phyloP scores from a whole-genome alignment of 1,140 invertebrate species.

The Paracyclopina nana region DNA sequence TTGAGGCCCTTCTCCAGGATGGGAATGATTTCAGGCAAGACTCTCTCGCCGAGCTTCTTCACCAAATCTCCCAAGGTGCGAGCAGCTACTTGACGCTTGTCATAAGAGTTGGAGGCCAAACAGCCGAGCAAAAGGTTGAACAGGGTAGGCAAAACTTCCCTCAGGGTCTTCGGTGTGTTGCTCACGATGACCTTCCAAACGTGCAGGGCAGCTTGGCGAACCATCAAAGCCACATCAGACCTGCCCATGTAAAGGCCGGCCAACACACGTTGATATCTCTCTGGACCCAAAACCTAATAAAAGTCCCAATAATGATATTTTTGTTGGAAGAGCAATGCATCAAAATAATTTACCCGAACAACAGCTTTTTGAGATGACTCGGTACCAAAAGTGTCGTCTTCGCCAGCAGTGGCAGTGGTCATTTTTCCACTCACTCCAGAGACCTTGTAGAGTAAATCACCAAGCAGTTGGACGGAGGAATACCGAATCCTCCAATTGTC shows the following conservation, averaged over 20 bases:
- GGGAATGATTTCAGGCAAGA: constrained; percentile 92
- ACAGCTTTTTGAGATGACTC: constrained; percentile 61
- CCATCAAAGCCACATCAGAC: constrained; percentile 87
- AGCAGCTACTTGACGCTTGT: constrained; percentile 85
- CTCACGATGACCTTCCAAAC: constrained; percentile 63
- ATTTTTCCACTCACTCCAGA: constrained; percentile 96
- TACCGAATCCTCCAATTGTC: constrained; percentile 97
- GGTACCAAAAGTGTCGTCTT: constrained; percentile 97
- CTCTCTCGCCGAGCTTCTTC: constrained; percentile 86
- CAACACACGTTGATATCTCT: constrained; percentile 74
- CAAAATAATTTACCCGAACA: background rate
- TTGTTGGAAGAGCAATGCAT: constrained; percentile 2
- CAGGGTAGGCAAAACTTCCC: constrained; percentile 85
- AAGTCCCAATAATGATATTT: background rate
- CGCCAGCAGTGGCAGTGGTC: constrained; percentile 91
- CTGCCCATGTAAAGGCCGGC: constrained; percentile 71
- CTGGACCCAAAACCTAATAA: constrained; percentile 51
- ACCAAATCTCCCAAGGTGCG: constrained; percentile 91
- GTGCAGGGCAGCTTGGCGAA: constrained; percentile 86
- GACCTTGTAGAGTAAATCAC: constrained; percentile 80
- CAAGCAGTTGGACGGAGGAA: constrained; percentile 76
- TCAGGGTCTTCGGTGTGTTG: constrained; percentile 39
- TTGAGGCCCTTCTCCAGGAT: constrained; percentile 82
- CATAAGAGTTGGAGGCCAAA: constrained; percentile 80
- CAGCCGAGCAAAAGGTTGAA: constrained; percentile 78